phyloP scores from a whole-genome alignment of 2,888 invertebrate species.

The Myathropa florea region DNA sequence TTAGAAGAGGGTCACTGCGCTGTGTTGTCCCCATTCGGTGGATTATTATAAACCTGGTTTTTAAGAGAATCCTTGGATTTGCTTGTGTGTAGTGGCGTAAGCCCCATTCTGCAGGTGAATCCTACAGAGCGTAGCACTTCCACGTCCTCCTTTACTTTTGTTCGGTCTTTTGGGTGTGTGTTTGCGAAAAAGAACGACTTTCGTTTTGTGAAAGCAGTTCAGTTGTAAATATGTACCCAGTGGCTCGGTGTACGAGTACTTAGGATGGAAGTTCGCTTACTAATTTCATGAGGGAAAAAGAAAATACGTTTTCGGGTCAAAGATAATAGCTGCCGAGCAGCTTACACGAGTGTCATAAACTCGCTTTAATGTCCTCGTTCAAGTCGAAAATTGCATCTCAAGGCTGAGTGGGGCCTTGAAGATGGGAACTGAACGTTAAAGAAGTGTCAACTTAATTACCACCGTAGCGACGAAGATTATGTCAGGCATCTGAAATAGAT shows the following conservation, averaged over 20 bases:
- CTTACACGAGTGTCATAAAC: conserved; percentile 5
- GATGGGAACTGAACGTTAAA: not conserved
- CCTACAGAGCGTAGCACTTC: not conserved
- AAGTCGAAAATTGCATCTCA: not conserved
- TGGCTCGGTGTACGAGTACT: conserved; percentile 12
- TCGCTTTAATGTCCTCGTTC: conserved; percentile 11
- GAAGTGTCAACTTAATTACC: not conserved
- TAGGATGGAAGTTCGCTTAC: conserved; percentile 16
- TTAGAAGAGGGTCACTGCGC: conserved; percentile 11
- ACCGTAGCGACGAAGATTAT: not conserved
- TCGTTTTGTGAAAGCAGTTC: not conserved
- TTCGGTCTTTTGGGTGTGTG: not conserved
- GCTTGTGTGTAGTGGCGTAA: not conserved
- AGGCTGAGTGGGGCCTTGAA: not conserved
- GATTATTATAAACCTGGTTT: conserved; percentile 27
- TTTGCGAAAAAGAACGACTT: not conserved
- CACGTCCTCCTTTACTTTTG: not conserved
- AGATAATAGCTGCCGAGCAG: conserved; percentile 6
- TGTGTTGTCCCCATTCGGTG: conserved; percentile 5
- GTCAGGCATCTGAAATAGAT: conserved; percentile 9
- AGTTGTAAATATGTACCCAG: conserved; percentile 22
- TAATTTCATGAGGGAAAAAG: conserved; percentile 28
- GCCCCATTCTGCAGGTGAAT: not conserved
- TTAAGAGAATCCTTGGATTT: conserved; percentile 6
- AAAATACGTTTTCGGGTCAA: conserved; percentile 11